Percentiles rank a stretch among this genome's conserved stretches.
These are phyloP conservation scores for Idaea straminata DNA, from an alignment of 2,888 invertebrate genomes.

Conservation along the genomic window DNA sequence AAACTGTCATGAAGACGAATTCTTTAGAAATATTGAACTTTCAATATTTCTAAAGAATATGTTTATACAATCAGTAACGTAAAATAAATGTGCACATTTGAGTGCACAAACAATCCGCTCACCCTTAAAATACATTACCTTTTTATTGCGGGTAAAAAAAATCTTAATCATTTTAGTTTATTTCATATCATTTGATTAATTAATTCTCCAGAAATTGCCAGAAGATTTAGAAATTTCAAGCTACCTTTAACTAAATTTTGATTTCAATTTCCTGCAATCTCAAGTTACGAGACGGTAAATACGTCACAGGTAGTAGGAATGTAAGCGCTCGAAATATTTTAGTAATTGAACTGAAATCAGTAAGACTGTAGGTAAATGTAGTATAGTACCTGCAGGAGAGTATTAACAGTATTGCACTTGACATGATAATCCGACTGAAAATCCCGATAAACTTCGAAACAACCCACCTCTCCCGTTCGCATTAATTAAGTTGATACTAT, in stretches of 20 bases:
- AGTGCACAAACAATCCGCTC: no score
- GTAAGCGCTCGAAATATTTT: background rate
- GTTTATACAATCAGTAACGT: background rate
- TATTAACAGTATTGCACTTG: background rate
- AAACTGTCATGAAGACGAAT: background rate
- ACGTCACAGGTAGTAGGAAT: background rate
- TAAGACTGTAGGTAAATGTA: background rate
- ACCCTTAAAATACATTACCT: no score
- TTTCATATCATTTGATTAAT: no score
- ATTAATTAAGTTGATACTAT: background rate
- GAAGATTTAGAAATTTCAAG: background rate
- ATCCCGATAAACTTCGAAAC: background rate
- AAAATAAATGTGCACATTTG: background rate
- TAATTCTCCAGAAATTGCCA: background rate
- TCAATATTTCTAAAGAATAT: no score
- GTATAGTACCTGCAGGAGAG: no score
- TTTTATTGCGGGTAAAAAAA: no score
- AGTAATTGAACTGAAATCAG: background rate
- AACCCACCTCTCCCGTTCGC: background rate
- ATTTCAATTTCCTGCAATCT: constrained; percentile 4
- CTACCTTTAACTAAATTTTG: constrained; percentile 1
- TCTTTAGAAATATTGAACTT: background rate
- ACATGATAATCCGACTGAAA: background rate
- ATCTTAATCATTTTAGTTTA: no score
- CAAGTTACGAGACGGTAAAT: background rate